Evolutionary conservation across 2,113 vertebrate species (phyloP).

Genomic region (Nesoenas mayeri): DNA sequence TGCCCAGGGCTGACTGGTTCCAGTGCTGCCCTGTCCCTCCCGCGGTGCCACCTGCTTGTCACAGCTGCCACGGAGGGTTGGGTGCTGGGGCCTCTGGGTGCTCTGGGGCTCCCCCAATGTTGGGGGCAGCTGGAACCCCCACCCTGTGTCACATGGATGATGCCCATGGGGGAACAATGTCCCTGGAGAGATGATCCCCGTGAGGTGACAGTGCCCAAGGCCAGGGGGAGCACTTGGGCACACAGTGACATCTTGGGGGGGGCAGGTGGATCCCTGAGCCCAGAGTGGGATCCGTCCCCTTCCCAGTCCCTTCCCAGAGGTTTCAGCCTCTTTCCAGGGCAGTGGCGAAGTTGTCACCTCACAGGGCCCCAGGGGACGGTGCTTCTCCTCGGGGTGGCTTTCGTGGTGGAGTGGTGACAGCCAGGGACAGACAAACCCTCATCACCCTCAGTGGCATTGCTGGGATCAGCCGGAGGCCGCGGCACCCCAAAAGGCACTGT

Average conservation of each 20-base stretch:
- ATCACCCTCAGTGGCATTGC: too few relatives aligned
- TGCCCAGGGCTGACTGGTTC: background rate
- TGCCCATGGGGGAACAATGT: too few relatives aligned
- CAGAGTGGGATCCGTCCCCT: background rate
- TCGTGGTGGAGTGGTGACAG: accelerated
- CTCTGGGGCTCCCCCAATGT: background rate
- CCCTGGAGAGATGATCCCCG: too few relatives aligned
- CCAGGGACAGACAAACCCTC: background rate
- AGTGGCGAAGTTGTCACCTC: background rate
- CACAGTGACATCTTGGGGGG: too few relatives aligned
- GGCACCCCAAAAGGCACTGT: too few relatives aligned
- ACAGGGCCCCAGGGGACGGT: background rate
- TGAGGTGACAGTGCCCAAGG: too few relatives aligned
- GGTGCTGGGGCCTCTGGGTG: background rate
- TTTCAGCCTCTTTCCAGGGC: background rate
- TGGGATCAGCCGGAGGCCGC: too few relatives aligned
- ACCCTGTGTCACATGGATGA: too few relatives aligned
- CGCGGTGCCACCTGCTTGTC: background rate
- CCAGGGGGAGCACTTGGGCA: too few relatives aligned
- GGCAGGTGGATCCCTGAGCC: background rate
- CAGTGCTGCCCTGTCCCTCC: background rate
- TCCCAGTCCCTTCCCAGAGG: background rate
- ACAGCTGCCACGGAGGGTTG: background rate
- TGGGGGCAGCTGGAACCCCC: background rate
- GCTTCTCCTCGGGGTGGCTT: background rate